These are phyloP conservation scores for Nematostella vectensis DNA, from an alignment of 92 coral and sea anemone genomes.

Conservation along the genomic window DNA sequence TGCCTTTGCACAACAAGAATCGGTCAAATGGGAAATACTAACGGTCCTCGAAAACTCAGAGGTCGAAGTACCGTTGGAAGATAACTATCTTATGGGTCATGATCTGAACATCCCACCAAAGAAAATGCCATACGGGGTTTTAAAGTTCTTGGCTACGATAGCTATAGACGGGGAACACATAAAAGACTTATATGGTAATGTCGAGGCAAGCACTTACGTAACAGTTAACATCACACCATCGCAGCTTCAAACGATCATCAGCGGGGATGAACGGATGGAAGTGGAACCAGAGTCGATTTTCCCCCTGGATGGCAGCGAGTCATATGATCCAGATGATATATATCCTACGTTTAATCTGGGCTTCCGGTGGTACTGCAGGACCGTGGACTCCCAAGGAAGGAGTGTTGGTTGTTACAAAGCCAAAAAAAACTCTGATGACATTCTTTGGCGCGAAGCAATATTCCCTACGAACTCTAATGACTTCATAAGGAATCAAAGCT, in stretches of 20 bases:
- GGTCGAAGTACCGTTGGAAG: not conserved
- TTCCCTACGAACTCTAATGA: conserved; percentile 36
- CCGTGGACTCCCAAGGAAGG: not conserved
- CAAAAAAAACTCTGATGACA: conserved; percentile 6
- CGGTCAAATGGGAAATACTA: conserved; percentile 10
- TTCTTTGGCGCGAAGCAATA: conserved; percentile 15
- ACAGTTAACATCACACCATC: conserved; percentile 32
- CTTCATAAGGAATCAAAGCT: conserved; percentile 46
- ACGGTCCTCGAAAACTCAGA: conserved; percentile 1
- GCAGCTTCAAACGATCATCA: conserved; percentile 34
- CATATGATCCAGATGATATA: conserved; percentile 53
- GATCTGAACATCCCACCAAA: not conserved
- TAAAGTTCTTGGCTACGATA: conserved; percentile 12
- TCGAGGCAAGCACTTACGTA: conserved; percentile 7
- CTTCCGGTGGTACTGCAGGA: conserved; percentile 59
- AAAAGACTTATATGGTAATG: conserved; percentile 42
- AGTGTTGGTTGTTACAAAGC: conserved; percentile 18
- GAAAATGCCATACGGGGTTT: conserved; percentile 38
- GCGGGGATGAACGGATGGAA: conserved; percentile 20
- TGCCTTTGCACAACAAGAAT: conserved; percentile 9
- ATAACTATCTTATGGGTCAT: not conserved
- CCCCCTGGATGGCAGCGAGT: conserved; percentile 32
- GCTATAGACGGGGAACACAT: conserved; percentile 40
- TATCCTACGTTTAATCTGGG: conserved; percentile 15
- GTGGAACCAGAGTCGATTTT: conserved; percentile 34